Base-by-base conservation (phyloP, 2,113 vertebrate genomes). In the Marcusenius ussheri region DNA sequence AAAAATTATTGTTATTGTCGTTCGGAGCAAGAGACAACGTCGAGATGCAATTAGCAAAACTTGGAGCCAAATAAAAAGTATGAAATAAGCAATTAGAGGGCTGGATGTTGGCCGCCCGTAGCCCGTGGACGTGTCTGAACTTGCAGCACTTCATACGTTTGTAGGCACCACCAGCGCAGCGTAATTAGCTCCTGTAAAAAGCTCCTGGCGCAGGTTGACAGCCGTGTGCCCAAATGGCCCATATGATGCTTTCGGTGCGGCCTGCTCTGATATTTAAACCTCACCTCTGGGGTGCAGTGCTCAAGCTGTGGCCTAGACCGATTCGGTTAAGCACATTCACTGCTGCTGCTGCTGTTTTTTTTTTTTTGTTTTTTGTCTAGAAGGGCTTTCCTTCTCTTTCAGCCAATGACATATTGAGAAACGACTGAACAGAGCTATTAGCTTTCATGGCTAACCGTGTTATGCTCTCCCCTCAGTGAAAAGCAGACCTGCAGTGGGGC, bases 141-240 rank as follows among this genome's bases (percentile, higher is more conserved):
- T 83, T 89, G 89, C 49, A 84, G 46, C 27, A n/a, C 27, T 19
- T 83, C 74, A 27, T 49, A 84, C 70, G 3, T 83, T 89, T 21
- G 27, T 5, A 6, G 19, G 77, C 10, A 56, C 47, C 19, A 15
- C 35, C 19, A 39, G 35, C 50, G 10, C 24, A 89, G 53, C 77
- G 24, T 70, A 89, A 89, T 89, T 89, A 89, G 50, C n/a, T n/a
- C n/a, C n/a, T n/a, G n/a, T n/a, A n/a, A n/a, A 21, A 13, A 9
- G 53, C 27, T 50, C 87, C 35, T 39, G 11, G 56, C 24, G 87
- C 35, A 42, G 56, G 35, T 17, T 17, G 85, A 87, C 85, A 35
- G 87, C 31, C 27, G 47, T 62, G 51, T 2, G 8, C 53, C 51
- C 21, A 27, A 58, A 13, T 21, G 21, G 35, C 51, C 13, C 17